Base-by-base conservation (phyloP, 2,113 vertebrate genomes). In the Gallinago undulata region DNA sequence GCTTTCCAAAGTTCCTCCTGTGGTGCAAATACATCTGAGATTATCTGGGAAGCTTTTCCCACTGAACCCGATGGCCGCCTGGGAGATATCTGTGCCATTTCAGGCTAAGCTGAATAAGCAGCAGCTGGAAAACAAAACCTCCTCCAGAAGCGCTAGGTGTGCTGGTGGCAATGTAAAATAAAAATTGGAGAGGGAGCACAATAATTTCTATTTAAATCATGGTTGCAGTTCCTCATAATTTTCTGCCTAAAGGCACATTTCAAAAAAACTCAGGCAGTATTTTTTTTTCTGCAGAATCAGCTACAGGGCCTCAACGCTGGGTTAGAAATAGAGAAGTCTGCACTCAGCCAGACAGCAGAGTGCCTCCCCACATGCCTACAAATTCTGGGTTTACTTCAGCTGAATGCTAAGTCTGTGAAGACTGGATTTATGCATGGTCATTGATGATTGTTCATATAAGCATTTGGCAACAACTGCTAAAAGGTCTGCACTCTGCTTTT, bases 1-100 rank as follows among this genome's bases (percentile, higher is more conserved):
- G 0, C 45, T 72, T 60, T 70, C 13, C 35, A 0, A 0, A 35
- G 23, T 30, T 67, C 25, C 23, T 68, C 31, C 50, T 31, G 21
- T 1, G 2, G 43, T 50, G 31, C 22, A 66, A 25, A n/a, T 31
- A 37, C 5, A 43, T 10, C 55, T 72, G 66, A 87, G 47, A 74
- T 45, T 13, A 55, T 43, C 55, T 72, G 55, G 64, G 66, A 84
- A 76, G 6, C 35, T 77, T 81, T 48, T 94, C 24, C 72, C 2
- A 3, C 30, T 56, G 56, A 91, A 78, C 6, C 18, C 3, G 0
- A 27, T 4, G 70, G 47, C 35, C n/a, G 68, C 60, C 48, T 59
- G 43, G 57, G 55, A 91, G 31, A 35, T 5, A 47, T 50, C 41
- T 19, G 4, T 45, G 27, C 45, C 22, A 4, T 63, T 96, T 80